A percentile compares a stretch with the other conserved stretches of the same genome.
phyloP scores from a whole-genome alignment of 1,140 invertebrate genomes.

The Pogonomyrmex barbatus region DNA sequence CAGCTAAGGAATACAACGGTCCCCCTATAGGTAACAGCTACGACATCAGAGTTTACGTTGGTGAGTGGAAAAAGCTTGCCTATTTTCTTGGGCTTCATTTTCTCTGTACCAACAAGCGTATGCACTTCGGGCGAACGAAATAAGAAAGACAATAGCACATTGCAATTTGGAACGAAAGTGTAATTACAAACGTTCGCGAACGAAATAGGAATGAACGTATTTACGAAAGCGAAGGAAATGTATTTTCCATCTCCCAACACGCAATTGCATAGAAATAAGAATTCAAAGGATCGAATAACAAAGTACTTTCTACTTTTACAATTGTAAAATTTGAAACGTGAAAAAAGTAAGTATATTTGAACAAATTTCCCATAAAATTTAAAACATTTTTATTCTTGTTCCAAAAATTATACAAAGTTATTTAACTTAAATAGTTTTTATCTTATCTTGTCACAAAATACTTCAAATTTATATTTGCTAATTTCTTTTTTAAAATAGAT shows the following conservation, averaged over 20 bases:
- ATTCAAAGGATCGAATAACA: background rate
- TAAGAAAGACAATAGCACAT: background rate
- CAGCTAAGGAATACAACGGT: constrained; percentile 95
- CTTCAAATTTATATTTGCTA: background rate
- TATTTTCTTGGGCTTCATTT: constrained; percentile 4
- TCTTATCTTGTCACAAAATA: background rate
- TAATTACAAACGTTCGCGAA: constrained; percentile 1
- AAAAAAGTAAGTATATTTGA: background rate
- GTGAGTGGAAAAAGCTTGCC: constrained; percentile 85
- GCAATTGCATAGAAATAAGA: background rate
- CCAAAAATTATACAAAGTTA: background rate
- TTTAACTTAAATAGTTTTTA: constrained; percentile 2
- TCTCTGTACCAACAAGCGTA: background rate
- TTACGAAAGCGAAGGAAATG: background rate
- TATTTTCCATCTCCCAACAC: background rate
- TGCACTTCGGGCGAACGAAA: background rate
- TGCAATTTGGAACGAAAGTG: background rate
- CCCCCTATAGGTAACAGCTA: constrained; percentile 96
- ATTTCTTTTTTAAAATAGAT: background rate
- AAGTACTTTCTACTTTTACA: background rate
- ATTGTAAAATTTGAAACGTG: background rate
- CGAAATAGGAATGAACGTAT: background rate
- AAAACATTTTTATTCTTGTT: background rate
- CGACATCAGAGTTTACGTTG: constrained; percentile 91
- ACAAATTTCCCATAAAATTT: constrained; percentile 12